Conservation (phyloP, 2,797 vertebrate species). For the Echeneis naucrates region DNA sequence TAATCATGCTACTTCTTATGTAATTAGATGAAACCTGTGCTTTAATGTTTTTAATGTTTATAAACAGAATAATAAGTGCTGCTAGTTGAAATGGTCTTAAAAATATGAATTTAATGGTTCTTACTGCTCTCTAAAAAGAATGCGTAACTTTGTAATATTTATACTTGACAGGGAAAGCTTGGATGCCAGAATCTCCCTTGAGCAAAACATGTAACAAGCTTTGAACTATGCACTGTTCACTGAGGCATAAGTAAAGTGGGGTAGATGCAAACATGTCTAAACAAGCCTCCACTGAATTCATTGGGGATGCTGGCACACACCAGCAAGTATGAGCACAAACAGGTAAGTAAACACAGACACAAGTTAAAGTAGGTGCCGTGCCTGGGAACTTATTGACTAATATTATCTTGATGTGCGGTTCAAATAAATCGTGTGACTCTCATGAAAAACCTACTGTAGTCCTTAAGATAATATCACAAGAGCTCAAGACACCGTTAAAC, state of each 20-base stretch:
- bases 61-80: neutral
- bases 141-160: neutral
- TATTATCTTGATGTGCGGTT: neutral
- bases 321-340: neutral
- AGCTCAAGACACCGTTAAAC: neutral
- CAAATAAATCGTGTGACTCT: neutral
- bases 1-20: constrained; percentile 3
- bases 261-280: constrained; percentile 49
- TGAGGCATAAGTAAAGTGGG: constrained; percentile 36
- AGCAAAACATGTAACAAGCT: constrained; percentile 33
- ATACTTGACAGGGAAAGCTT: constrained; percentile 9
- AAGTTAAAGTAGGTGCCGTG: neutral
- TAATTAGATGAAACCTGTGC: constrained; percentile 8
- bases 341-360: neutral
- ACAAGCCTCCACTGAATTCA: constrained; percentile 42
- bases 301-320: neutral
- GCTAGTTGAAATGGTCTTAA: neutral
- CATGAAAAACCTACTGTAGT: neutral
- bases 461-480: neutral
- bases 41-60: too few species aligned
- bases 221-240: constrained; percentile 42
- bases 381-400: neutral
- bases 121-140: neutral
- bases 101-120: neutral
- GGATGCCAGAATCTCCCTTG: constrained; percentile 30